Percentiles rank a stretch among this genome's conserved stretches.
These are phyloP conservation scores for Archaeoteleia sp. DNA, from an alignment of 2,888 invertebrate species.

Conservation along the genomic window DNA sequence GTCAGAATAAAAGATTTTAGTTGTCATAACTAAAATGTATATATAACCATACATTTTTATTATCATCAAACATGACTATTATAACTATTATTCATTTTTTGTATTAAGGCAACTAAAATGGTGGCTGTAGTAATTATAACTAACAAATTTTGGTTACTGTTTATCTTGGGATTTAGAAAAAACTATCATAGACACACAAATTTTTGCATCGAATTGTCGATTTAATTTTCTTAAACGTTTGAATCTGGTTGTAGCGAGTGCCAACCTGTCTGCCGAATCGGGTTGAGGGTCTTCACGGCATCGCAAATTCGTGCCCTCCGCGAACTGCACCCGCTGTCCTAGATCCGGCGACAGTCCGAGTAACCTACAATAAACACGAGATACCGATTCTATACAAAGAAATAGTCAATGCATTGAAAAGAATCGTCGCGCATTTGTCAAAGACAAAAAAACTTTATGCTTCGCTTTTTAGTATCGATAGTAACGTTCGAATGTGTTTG, in stretches of 20 bases:
- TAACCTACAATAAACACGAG: conserved; percentile 74
- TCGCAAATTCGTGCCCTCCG: conserved; percentile 73
- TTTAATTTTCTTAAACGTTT: background rate
- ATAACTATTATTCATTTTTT: no score
- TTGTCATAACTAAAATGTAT: no score
- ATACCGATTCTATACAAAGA: conserved; percentile 59
- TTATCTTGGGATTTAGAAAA: no score
- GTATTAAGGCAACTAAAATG: no score
- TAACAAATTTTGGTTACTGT: no score
- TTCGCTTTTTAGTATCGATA: conserved; percentile 10
- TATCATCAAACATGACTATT: no score
- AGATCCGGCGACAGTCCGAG: conserved; percentile 71
- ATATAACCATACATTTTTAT: no score
- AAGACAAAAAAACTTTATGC: background rate
- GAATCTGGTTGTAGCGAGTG: conserved; percentile 33
- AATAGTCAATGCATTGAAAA: conserved; percentile 51
- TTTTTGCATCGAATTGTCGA: background rate
- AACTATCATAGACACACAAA: no score
- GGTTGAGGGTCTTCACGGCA: conserved; percentile 72
- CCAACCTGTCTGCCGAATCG: conserved; percentile 69
- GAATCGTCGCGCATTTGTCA: conserved; percentile 11
- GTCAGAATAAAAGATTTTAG: no score
- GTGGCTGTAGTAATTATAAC: no score
- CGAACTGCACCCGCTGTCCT: conserved; percentile 73
- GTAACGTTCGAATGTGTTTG: no score